Conservation (phyloP, 2,113 vertebrate genomes). For the Raja brachyura region DNA sequence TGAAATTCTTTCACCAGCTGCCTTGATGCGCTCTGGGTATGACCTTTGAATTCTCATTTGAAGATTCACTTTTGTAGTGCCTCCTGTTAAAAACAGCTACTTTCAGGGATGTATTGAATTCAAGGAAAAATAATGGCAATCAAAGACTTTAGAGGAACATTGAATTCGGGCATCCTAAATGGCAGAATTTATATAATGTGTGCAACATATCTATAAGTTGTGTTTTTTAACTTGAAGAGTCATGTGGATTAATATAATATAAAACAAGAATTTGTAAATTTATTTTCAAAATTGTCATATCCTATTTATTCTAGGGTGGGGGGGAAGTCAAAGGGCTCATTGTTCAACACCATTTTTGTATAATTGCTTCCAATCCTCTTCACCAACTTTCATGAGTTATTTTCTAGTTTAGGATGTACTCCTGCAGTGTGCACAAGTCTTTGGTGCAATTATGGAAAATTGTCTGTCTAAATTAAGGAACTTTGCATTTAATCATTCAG, state of each 20-base stretch:
- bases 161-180: too few relatives aligned
- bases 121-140: neutral
- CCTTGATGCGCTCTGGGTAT: neutral
- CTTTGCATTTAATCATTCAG: neutral
- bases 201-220: too few relatives aligned
- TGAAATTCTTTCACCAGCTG: neutral
- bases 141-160: too few relatives aligned
- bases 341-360: neutral
- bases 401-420: neutral
- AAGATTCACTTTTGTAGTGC: neutral
- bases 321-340: neutral
- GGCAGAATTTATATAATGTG: too few relatives aligned
- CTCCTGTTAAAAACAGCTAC: neutral
- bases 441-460: neutral
- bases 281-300: too few relatives aligned
- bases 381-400: neutral
- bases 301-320: too few relatives aligned
- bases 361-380: neutral
- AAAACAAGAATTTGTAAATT: too few relatives aligned
- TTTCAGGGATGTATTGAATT: neutral
- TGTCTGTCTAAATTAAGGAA: neutral
- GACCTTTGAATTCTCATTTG: neutral
- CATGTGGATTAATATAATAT: too few relatives aligned
- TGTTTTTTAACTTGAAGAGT: too few relatives aligned
- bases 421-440: neutral